Percentiles rank a stretch among this genome's conserved stretches.
Conservation (phyloP, 2,113 vertebrate genomes). For the Chaetorhynchus papuensis region DNA sequence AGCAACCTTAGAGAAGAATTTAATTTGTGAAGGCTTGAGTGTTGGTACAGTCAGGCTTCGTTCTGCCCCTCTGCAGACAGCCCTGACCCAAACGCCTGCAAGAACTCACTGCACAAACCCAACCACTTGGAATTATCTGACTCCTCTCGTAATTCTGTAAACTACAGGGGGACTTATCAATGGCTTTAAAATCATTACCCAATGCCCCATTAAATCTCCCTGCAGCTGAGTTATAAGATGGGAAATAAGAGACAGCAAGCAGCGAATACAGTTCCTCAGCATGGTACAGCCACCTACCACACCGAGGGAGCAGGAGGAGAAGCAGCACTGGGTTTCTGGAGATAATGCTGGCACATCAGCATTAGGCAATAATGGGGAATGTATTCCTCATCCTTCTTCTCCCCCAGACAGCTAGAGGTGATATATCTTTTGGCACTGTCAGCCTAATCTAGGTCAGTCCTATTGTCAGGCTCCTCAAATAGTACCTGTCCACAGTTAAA, state of each 20-base stretch:
- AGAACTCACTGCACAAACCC: background rate
- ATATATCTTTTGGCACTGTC: slow-evolving; percentile 77
- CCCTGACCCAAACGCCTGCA: background rate
- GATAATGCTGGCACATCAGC: slow-evolving; percentile 64
- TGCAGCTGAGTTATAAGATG: background rate
- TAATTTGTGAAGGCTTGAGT: background rate
- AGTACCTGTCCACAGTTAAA: slow-evolving; percentile 76
- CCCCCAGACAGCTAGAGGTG: slow-evolving; percentile 65
- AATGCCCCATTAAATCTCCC: background rate
- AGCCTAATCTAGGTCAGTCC: slow-evolving; percentile 77
- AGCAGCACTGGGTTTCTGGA: slow-evolving; percentile 37
- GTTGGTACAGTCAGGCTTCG: background rate
- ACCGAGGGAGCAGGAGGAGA: background rate
- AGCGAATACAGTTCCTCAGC: background rate
- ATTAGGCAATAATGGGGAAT: slow-evolving; percentile 72
- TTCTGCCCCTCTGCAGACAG: background rate
- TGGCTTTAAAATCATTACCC: background rate
- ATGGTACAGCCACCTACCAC: background rate
- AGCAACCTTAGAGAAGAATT: background rate
- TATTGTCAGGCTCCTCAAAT: slow-evolving; percentile 77
- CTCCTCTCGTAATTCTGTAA: background rate
- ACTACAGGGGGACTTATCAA: background rate
- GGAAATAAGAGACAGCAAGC: background rate
- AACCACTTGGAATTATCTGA: background rate
- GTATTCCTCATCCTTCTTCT: slow-evolving; percentile 73